A percentile compares a stretch with the other conserved stretches of the same genome.
These are phyloP conservation scores for Papilio protenor DNA, from an alignment of 2,888 invertebrate genomes.

Conservation along the genomic window DNA sequence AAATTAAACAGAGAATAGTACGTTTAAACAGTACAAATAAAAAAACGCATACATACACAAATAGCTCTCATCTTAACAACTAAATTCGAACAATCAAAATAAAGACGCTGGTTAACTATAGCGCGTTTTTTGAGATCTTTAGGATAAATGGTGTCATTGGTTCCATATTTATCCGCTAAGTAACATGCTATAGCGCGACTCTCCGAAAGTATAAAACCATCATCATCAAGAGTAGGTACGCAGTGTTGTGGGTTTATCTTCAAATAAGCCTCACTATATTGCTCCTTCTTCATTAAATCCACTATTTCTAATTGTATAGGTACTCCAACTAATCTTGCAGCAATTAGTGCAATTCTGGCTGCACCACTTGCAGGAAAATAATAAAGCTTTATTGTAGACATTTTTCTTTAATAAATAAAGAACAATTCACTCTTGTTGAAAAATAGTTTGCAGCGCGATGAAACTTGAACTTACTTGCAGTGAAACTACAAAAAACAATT, in stretches of 20 bases:
- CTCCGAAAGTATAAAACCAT: conserved; percentile 87
- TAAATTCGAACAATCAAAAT: too few species aligned
- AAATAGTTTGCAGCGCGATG: too few species aligned
- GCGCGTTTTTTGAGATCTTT: too few species aligned
- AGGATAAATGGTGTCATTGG: conserved; percentile 46
- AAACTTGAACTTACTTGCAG: too few species aligned
- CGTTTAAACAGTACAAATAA: too few species aligned
- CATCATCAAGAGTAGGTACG: conserved; percentile 87
- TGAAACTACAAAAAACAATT: too few species aligned
- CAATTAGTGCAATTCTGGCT: not conserved
- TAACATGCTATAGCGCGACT: conserved; percentile 86
- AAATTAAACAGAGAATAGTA: too few species aligned
- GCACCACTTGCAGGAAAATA: conserved; percentile 46
- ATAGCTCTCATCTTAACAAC: too few species aligned
- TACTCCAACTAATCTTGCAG: conserved; percentile 66
- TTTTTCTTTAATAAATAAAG: not conserved
- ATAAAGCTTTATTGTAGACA: not conserved
- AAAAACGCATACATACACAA: too few species aligned
- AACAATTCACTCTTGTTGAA: too few species aligned
- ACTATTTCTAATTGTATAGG: conserved; percentile 77
- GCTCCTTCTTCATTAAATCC: conserved; percentile 83
- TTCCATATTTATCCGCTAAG: conserved; percentile 78
- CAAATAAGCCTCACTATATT: conserved; percentile 80
- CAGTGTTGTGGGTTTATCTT: conserved; percentile 87
- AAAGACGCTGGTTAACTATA: too few species aligned